Conservation (phyloP, 2,888 invertebrate genomes). For the Formica aserva region DNA sequence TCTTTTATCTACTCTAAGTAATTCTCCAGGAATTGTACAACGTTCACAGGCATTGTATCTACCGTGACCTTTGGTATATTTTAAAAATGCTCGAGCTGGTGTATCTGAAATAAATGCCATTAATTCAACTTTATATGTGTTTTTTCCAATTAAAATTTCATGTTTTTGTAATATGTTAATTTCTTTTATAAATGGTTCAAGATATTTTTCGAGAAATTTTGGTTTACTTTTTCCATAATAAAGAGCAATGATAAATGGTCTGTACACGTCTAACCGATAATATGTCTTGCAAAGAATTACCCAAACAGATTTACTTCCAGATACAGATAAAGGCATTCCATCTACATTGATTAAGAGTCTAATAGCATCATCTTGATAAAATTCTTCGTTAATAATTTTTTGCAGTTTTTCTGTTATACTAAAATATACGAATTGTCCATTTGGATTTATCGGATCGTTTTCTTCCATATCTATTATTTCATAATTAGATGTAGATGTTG, state of each 20-base stretch:
- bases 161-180: neutral
- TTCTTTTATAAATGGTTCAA: neutral
- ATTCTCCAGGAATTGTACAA: neutral
- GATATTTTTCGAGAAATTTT: neutral
- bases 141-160: neutral
- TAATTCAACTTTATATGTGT: conserved; percentile 5
- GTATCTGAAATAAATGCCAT: neutral
- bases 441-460: neutral
- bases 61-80: neutral
- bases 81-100: neutral
- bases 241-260: neutral
- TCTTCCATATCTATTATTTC: conserved; percentile 5
- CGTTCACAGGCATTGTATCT: neutral
- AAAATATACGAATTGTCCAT: conserved; percentile 6
- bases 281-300: neutral
- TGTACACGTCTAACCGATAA: neutral
- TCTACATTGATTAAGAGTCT: neutral
- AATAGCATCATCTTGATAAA: neutral
- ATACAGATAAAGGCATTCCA: neutral
- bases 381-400: neutral
- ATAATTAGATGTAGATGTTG: neutral
- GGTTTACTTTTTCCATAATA: neutral
- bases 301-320: conserved; percentile 2
- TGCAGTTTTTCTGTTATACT: neutral
- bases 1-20: neutral